Evolutionary conservation across 2,113 vertebrate species (phyloP).

Genomic region (Rhegmatorhina hoffmannsi): DNA sequence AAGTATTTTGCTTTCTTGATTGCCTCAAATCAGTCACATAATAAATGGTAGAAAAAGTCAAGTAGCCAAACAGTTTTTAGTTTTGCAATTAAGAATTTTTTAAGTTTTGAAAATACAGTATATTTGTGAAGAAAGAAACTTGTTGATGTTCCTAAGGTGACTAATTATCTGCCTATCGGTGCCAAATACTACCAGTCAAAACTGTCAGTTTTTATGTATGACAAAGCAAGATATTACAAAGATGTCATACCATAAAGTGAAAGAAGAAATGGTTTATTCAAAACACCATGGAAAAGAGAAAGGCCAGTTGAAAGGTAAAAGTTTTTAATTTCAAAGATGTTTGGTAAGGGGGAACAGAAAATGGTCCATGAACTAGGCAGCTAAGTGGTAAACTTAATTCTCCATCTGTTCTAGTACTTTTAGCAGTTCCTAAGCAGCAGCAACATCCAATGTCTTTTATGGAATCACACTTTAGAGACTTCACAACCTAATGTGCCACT

Average conservation of each 20-base stretch:
- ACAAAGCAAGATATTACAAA: neutral
- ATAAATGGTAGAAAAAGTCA: neutral
- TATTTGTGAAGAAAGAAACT: neutral
- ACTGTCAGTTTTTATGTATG: neutral
- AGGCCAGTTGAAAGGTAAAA: neutral
- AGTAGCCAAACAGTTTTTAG: neutral
- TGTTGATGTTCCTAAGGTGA: neutral
- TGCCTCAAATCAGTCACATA: neutral
- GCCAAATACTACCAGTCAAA: neutral
- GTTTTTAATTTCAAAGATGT: neutral
- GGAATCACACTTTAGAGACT: neutral
- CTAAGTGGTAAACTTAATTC: conserved; percentile 4
- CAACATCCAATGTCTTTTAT: neutral
- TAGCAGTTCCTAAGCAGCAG: neutral
- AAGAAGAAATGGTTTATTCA: neutral
- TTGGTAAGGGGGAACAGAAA: neutral
- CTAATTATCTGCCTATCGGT: neutral
- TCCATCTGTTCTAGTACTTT: conserved; percentile 3
- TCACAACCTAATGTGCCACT: neutral
- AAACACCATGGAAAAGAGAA: neutral
- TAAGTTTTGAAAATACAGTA: neutral
- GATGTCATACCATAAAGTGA: neutral
- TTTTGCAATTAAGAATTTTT: neutral
- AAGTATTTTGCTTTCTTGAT: neutral
- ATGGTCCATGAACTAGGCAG: neutral